Base-by-base conservation (phyloP, 2,888 invertebrate genomes). In the Oscheius myriophilus region DNA sequence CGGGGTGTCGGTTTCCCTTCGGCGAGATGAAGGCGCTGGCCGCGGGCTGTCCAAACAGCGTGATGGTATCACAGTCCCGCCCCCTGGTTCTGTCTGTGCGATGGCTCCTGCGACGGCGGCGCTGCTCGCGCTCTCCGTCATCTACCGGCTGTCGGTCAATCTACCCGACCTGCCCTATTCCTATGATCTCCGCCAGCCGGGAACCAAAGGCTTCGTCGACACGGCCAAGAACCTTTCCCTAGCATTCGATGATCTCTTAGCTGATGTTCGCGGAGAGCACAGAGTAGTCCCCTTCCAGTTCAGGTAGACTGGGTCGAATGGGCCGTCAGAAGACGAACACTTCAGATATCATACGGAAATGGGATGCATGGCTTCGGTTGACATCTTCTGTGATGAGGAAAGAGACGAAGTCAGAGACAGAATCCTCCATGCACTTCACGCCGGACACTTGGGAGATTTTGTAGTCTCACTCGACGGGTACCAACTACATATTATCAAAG, bases 101-200 rank as follows among this genome's bases (percentile, higher is more conserved):
- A 72, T 73, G 71, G 70, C 75, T 53, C 73, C 78, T 59, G 64
- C 77, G 53, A 72, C 75, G 71, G 75, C 78, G 64, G 80, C 76
- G 57, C 69, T 80, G 45, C 71, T 80, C 39, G 74, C 80, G 12
- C 69, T 82, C 25, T 69, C 82, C 57, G 73, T 82, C 67, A 70
- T 84, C 66, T 84, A 84, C 68, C 82, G 83, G 33, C 57, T 84
- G 54, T 79, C 82, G 41, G 64, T 85, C 59, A 85, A 85, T 70
- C 75, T 85, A 23, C 84, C 85, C 45, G 80, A 84, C 57, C 70
- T 84, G 53, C 84, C 85, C 46, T 85, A 83, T 68, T 83, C 84
- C 9, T 41, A 72, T n/a, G 76, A 79, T 46, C 72, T 85, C 41
- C 69, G 79, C 12, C 67, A 73, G 52, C 69, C 72, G 21, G 75